phyloP scores from a whole-genome alignment of 1,140 invertebrate species.

The Drosophila willistoni region DNA sequence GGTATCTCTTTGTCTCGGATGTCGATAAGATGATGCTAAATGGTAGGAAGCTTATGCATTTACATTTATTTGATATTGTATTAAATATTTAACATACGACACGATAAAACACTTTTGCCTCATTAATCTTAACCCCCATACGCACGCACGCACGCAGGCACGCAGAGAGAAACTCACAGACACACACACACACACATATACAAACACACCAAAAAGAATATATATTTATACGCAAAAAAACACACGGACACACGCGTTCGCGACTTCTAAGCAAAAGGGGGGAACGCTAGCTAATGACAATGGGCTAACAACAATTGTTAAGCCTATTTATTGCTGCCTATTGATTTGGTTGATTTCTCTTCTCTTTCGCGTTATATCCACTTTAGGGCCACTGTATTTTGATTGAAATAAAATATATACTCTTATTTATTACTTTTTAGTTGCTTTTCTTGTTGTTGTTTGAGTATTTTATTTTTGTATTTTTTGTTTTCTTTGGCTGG shows the following conservation, averaged over 20 bases:
- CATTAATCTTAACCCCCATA: constrained; percentile 61
- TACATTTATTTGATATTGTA: constrained; percentile 76
- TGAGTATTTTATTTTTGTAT: neutral
- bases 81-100: constrained; percentile 79
- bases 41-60: constrained; percentile 64
- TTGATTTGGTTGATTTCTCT: neutral
- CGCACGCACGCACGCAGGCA: constrained; percentile 17
- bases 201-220: constrained; percentile 32
- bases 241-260: constrained; percentile 6
- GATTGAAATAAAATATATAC: neutral
- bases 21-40: constrained; percentile 46
- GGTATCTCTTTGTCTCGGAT: neutral
- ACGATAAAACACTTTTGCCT: constrained; percentile 80
- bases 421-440: constrained; percentile 1
- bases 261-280: constrained; percentile 19
- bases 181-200: constrained; percentile 10
- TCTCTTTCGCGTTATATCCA: neutral
- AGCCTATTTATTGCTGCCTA: constrained; percentile 5
- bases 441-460: neutral
- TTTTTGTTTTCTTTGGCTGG: neutral
- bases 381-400: neutral
- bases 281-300: neutral
- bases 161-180: neutral
- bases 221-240: constrained; percentile 3
- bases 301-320: constrained; percentile 1